Evolutionary conservation across 2,888 invertebrate species (phyloP).

Genomic region (Orthosia incerta): DNA sequence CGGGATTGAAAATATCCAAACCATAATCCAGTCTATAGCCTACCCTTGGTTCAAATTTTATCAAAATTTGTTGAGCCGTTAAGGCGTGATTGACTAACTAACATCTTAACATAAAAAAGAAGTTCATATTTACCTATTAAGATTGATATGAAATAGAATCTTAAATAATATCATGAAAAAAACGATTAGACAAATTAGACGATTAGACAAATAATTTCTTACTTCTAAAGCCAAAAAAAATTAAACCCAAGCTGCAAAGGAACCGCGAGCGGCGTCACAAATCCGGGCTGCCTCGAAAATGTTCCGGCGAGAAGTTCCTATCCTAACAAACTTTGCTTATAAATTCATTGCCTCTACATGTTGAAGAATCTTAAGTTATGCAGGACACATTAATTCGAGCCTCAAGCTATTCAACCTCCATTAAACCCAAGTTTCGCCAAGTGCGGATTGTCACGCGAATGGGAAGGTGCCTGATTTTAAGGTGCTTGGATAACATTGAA

Average conservation of each 20-base stretch:
- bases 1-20: too few relatives aligned
- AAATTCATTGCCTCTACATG: slow-evolving; percentile 14
- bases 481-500: not conserved
- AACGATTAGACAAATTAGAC: not conserved
- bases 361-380: slow-evolving; percentile 23
- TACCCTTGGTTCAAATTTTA: not conserved
- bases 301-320: slow-evolving; percentile 10
- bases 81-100: not conserved
- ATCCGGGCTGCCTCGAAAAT: slow-evolving; percentile 17
- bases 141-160: too few relatives aligned
- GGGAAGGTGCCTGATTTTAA: not conserved
- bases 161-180: too few relatives aligned
- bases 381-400: slow-evolving; percentile 8
- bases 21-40: not conserved
- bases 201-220: too few relatives aligned
- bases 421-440: slow-evolving; percentile 6
- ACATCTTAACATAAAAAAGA: too few relatives aligned
- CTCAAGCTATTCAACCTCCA: slow-evolving; percentile 16
- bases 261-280: slow-evolving; percentile 30
- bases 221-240: not conserved
- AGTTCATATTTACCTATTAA: too few relatives aligned
- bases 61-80: not conserved
- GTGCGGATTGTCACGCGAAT: slow-evolving; percentile 10
- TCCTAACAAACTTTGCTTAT: slow-evolving; percentile 32
- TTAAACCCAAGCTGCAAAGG: not conserved